Evolutionary conservation across 1,140 invertebrate species (phyloP), one percentile per base, ranked within the genome.

Genomic region (Drosophila melanica): DNA sequence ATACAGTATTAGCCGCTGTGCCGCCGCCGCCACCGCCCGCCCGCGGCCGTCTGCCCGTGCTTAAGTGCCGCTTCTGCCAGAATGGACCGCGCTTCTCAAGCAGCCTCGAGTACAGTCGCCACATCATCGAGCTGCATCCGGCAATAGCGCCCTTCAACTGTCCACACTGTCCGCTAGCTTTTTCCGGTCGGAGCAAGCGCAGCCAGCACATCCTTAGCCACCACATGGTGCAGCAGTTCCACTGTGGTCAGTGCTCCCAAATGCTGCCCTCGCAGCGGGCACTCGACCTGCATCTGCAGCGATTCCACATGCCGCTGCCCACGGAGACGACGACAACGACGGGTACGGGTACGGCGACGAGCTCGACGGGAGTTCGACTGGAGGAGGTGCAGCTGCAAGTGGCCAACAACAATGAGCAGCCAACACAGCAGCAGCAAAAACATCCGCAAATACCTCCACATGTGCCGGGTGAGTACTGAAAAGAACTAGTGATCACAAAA

Each of bases 41-140:
- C 3, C 68, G 72, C 14, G 77, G 79, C n/a, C 64, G 57, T 8
- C 48, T 54, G n/a, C 84, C 80, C 9, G 62, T 77, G 47, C 59
- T 91, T 0, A 87, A 89, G 62, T 91, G 90, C 39, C 90, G 90
- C 35, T 91, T 89, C 62, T 91, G 90, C 27, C 90, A 91, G 20
- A 91, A 86, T 30, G 90, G 90, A 3, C 90, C 90, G 6, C 81
- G 90, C 6, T 91, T 91, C 72, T 80, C 78, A 12, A 91, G 58
- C 54, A 91, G 87, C 51, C 44, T 90, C 11, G 90, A 91, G 39
- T 91, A 91, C 35, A 91, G 90, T 50, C 77, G 73, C 1, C 90
- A 91, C 27, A 91, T 91, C 47, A 91, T 91, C 18, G 90, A 82
- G n/a, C 70, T 86, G 44, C 90, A 91, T 59, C 90, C 90, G 10